Percentiles rank a stretch among this genome's conserved stretches.
These are phyloP conservation scores for Drosophila eugracilis DNA, from an alignment of 1,140 invertebrate genomes.

Conservation along the genomic window DNA sequence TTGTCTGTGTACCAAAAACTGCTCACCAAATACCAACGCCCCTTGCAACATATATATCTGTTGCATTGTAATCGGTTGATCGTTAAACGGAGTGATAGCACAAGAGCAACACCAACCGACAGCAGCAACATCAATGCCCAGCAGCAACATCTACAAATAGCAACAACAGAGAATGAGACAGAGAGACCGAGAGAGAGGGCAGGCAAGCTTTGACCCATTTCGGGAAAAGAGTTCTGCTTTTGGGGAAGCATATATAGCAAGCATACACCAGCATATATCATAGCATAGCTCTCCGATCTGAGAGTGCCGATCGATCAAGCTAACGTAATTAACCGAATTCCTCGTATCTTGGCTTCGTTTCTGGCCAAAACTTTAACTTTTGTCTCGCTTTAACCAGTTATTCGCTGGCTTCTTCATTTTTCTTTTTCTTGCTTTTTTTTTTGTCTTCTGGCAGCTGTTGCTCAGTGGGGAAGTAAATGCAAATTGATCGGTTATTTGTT, in stretches of 20 bases:
- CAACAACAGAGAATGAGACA: background rate
- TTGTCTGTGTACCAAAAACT: background rate
- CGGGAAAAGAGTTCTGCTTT: background rate
- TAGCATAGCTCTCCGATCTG: background rate
- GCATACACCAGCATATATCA: background rate
- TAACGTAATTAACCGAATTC: constrained; percentile 32
- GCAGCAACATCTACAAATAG: background rate
- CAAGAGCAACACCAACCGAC: background rate
- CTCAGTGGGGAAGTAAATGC: constrained; percentile 74
- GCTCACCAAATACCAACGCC: background rate
- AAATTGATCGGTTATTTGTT: constrained; percentile 62
- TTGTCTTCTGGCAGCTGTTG: constrained; percentile 11
- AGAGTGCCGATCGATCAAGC: constrained; percentile 18
- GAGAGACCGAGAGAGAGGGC: no score
- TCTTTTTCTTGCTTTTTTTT: background rate
- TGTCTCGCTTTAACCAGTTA: constrained; percentile 8
- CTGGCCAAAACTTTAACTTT: constrained; percentile 11
- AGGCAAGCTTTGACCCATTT: constrained; percentile 30
- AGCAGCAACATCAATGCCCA: background rate
- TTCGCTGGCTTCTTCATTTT: background rate
- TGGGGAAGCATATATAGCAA: background rate
- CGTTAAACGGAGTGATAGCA: background rate
- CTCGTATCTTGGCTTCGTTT: constrained; percentile 18
- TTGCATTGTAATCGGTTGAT: constrained; percentile 2
- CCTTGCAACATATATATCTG: background rate